A percentile compares a stretch with the other conserved stretches of the same genome.
Evolutionary conservation across 2,888 invertebrate genomes (phyloP).

Genomic region (Dryadula phaetusa): DNA sequence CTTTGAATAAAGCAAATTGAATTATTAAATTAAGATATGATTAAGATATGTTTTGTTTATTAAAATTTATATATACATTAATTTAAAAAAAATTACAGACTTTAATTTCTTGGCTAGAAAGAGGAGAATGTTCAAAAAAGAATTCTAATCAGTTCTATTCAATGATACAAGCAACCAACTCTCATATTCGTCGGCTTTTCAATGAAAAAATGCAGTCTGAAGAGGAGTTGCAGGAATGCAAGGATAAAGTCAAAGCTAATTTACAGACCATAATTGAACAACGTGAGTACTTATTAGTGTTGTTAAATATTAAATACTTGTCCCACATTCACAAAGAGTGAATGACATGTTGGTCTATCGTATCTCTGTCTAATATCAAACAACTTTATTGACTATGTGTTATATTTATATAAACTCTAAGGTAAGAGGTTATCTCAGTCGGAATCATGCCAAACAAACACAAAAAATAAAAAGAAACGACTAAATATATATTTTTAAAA

Average conservation of each 20-base stretch:
- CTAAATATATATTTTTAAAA: neutral
- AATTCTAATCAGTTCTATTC: slow-evolving; percentile 97
- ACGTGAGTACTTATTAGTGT: slow-evolving; percentile 89
- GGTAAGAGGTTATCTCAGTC: slow-evolving; percentile 40
- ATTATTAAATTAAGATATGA: too few species aligned
- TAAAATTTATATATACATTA: too few species aligned
- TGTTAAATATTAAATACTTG: slow-evolving; percentile 6
- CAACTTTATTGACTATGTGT: slow-evolving; percentile 22
- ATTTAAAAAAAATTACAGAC: too few species aligned
- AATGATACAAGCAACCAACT: slow-evolving; percentile 97
- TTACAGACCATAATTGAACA: slow-evolving; percentile 94
- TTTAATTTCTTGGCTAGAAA: slow-evolving; percentile 95
- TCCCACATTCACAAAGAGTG: slow-evolving; percentile 26
- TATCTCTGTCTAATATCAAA: slow-evolving; percentile 24
- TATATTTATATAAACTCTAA: slow-evolving; percentile 34
- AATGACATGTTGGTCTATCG: slow-evolving; percentile 25
- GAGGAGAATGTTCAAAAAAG: slow-evolving; percentile 96
- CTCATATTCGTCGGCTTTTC: slow-evolving; percentile 93
- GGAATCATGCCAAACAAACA: neutral
- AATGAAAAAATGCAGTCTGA: slow-evolving; percentile 94
- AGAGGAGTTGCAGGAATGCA: slow-evolving; percentile 94
- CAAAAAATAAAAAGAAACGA: neutral
- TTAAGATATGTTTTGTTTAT: slow-evolving; percentile 50
- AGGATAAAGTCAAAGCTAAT: slow-evolving; percentile 91
- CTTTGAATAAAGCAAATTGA: too few species aligned